These are phyloP conservation scores for Drosophila lacicola DNA, from an alignment of 2,888 invertebrate genomes.

Conservation along the genomic window DNA sequence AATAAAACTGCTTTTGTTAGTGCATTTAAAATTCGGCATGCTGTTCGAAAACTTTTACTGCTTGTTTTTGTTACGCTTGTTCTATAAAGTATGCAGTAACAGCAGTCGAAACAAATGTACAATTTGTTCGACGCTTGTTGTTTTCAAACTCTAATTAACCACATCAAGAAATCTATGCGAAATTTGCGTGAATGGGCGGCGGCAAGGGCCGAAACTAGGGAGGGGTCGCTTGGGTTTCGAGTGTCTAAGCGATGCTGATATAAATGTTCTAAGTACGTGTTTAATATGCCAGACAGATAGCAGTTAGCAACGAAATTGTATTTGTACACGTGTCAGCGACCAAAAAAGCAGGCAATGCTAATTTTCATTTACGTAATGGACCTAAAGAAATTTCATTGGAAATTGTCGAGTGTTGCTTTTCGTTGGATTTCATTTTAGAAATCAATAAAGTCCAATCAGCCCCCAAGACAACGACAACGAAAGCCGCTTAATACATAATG, in stretches of 20 bases:
- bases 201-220: too few relatives aligned
- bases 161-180: slow-evolving; percentile 74
- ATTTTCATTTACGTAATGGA: slow-evolving; percentile 51
- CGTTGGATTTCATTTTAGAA: slow-evolving; percentile 16
- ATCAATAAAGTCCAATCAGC: slow-evolving; percentile 38
- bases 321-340: slow-evolving; percentile 63
- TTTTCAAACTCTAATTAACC: slow-evolving; percentile 76
- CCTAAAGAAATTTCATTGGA: slow-evolving; percentile 43
- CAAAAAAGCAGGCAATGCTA: slow-evolving; percentile 33
- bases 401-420: slow-evolving; percentile 31
- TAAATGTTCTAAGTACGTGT: slow-evolving; percentile 74
- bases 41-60: slow-evolving; percentile 7
- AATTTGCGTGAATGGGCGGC: slow-evolving; percentile 60
- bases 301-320: slow-evolving; percentile 57
- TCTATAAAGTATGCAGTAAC: slow-evolving; percentile 75
- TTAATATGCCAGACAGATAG: slow-evolving; percentile 64
- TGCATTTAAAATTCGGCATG: slow-evolving; percentile 52
- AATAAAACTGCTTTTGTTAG: slow-evolving; percentile 14
- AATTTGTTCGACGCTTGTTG: slow-evolving; percentile 68
- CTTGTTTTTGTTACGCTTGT: slow-evolving; percentile 42
- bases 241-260: slow-evolving; percentile 51
- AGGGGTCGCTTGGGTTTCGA: slow-evolving; percentile 1
- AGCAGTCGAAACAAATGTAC: slow-evolving; percentile 66
- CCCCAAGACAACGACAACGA: neutral
- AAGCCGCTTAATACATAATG: neutral